phyloP scores from a whole-genome alignment of 2,797 vertebrate species.

The Typhlichthys subterraneus region DNA sequence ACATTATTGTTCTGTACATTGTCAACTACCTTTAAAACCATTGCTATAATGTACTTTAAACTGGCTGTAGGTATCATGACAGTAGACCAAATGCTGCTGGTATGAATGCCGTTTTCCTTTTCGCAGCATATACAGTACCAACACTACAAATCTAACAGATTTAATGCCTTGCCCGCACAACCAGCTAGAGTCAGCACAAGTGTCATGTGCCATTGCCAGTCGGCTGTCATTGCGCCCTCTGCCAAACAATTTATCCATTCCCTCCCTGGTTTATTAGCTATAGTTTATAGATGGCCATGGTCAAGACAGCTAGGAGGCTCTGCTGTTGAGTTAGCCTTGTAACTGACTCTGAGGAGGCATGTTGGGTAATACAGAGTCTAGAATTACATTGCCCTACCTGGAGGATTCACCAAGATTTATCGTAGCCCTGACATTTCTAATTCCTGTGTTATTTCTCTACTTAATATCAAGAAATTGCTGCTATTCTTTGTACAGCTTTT shows the following conservation, averaged over 20 bases:
- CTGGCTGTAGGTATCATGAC: slow-evolving; percentile 10
- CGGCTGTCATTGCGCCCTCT: slow-evolving; percentile 67
- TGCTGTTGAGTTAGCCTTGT: slow-evolving; percentile 72
- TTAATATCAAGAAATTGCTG: neutral
- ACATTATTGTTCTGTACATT: slow-evolving; percentile 27
- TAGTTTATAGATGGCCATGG: slow-evolving; percentile 67
- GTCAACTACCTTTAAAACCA: neutral
- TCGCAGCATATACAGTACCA: slow-evolving; percentile 55
- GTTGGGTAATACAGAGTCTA: slow-evolving; percentile 58
- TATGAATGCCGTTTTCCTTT: slow-evolving; percentile 43
- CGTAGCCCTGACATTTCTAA: neutral
- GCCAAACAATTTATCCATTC: slow-evolving; percentile 69
- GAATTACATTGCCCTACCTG: slow-evolving; percentile 23
- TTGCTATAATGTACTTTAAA: slow-evolving; percentile 20
- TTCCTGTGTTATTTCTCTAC: neutral
- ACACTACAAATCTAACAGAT: slow-evolving; percentile 76
- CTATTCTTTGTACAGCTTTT: neutral
- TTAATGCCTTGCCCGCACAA: slow-evolving; percentile 62
- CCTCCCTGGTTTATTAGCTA: slow-evolving; percentile 75
- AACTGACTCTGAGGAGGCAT: slow-evolving; percentile 64
- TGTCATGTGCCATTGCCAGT: slow-evolving; percentile 72
- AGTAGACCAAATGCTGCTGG: slow-evolving; percentile 27
- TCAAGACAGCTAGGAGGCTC: slow-evolving; percentile 48
- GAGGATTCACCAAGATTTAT: slow-evolving; percentile 24
- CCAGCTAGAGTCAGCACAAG: slow-evolving; percentile 78